Base-by-base conservation (phyloP, 2,113 vertebrate species). In the Sterna hirundo region DNA sequence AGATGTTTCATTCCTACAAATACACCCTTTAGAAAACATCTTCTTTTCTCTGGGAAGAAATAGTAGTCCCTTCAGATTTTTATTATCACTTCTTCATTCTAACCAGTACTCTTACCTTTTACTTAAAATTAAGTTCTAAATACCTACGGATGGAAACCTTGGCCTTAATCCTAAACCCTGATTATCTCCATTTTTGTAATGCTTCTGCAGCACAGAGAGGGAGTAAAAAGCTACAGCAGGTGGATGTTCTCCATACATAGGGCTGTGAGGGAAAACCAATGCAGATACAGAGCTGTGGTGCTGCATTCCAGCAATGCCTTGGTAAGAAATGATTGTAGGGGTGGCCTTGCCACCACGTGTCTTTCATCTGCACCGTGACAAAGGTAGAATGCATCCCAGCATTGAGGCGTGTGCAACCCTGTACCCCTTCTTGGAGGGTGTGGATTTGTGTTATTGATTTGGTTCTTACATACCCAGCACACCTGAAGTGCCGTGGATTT, bases 1-100 rank as follows among this genome's bases (percentile, higher is more conserved):
- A 89, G 15, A 18, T 80, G 34, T 83, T 95, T 92, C 30, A 38
- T 86, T 94, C 75, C 71, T 86, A 55, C 38, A 92, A 70, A 70
- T 49, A 46, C 23, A 61, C n/a, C 58, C 14, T 75, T 86, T 30
- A 87, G 55, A 83, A 94, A 87, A 74, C n/a, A 78, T 16, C 47
- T 89, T 18, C 3, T 80, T 82, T 92, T 75, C 38, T 54, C 18
- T 79, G 49, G 58, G 78, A 88, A 97, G 60, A 93, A 65, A 72
- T 25, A 55, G 20, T 36, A 64, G 49, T 82, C 38, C 27, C 30
- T 93, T 90, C 26, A 88, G n/a, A 55, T 54, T 72, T 68, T 16
- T 55, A 20, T 82, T 90, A 46, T 44, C 21, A 20, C 6, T 83
- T 93, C 40, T 68, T 90, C 15, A 10, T 75, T 66, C 49, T 89